phyloP scores from a whole-genome alignment of 1,140 invertebrate genomes.

The Augochlora pura region DNA sequence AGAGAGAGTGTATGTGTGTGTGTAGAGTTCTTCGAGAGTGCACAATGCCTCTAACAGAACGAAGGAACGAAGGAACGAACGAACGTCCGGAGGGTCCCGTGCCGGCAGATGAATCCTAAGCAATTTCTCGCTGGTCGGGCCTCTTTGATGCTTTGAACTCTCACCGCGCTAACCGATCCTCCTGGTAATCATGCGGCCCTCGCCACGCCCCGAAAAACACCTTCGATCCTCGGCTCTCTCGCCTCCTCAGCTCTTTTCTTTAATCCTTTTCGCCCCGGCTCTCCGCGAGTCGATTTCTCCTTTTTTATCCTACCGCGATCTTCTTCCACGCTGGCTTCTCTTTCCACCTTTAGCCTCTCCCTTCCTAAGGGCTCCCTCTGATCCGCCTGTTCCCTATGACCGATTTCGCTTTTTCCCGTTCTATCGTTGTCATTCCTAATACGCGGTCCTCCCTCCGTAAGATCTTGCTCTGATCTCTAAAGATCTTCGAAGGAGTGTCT shows the following conservation, averaged over 20 bases:
- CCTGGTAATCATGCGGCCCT: conserved; percentile 78
- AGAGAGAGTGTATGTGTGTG: not conserved
- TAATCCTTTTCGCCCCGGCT: conserved; percentile 29
- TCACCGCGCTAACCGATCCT: conserved; percentile 80
- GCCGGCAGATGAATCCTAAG: conserved; percentile 77
- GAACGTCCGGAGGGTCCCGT: conserved; percentile 54
- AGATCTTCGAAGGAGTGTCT: too few species aligned
- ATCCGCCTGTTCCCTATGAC: too few species aligned
- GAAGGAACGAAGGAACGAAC: not conserved
- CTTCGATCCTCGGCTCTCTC: conserved; percentile 69
- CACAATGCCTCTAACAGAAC: conserved; percentile 27
- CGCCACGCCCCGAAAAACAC: conserved; percentile 80
- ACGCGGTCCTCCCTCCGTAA: too few species aligned
- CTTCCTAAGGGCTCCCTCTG: not conserved
- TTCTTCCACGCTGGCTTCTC: not conserved
- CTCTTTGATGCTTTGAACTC: conserved; percentile 80
- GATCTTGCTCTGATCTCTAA: too few species aligned
- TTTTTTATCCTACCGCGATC: conserved; percentile 10
- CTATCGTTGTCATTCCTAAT: too few species aligned
- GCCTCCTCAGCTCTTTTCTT: conserved; percentile 32
- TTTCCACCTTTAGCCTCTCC: too few species aligned
- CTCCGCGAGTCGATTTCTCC: not conserved
- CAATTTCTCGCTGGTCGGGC: conserved; percentile 79
- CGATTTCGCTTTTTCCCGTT: conserved; percentile 2
- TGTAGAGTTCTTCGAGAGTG: not conserved